phyloP scores from a whole-genome alignment of 2,797 vertebrate genomes.

The Bovichtus diacanthus region DNA sequence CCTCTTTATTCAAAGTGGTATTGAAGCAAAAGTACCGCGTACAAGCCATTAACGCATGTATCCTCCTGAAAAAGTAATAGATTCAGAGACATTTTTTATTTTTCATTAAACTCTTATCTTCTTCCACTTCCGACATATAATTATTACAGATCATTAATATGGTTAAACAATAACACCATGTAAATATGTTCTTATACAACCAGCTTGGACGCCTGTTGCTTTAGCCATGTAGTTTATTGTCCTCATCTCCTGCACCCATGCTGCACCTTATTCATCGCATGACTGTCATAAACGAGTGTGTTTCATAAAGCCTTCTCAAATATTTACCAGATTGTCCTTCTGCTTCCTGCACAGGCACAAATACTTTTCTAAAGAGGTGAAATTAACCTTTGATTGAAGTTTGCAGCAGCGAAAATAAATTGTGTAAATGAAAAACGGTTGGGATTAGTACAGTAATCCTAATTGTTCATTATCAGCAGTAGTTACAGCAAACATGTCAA shows the following conservation, averaged over 20 bases:
- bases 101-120: constrained; percentile 28
- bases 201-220: constrained; percentile 30
- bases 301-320: constrained; percentile 83
- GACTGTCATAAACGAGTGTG: constrained; percentile 74
- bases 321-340: constrained; percentile 77
- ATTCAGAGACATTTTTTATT: constrained; percentile 6
- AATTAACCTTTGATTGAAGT: constrained; percentile 32
- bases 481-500: constrained; percentile 4
- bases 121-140: background rate
- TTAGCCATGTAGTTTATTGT: constrained; percentile 67
- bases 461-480: background rate
- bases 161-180: constrained; percentile 49
- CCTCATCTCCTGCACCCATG: constrained; percentile 56
- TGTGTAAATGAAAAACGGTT: background rate
- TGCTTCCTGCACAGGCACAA: constrained; percentile 45
- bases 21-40: constrained; percentile 24
- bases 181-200: constrained; percentile 50
- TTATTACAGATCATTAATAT: constrained; percentile 32
- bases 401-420: background rate
- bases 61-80: background rate
- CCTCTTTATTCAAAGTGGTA: constrained; percentile 62
- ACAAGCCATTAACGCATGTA: background rate
- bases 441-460: background rate
- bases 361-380: constrained; percentile 35
- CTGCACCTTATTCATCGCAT: constrained; percentile 69